Evolutionary conservation across 92 coral and sea anemone genomes (phyloP).

Genomic region (Epizoanthus fatuus): DNA sequence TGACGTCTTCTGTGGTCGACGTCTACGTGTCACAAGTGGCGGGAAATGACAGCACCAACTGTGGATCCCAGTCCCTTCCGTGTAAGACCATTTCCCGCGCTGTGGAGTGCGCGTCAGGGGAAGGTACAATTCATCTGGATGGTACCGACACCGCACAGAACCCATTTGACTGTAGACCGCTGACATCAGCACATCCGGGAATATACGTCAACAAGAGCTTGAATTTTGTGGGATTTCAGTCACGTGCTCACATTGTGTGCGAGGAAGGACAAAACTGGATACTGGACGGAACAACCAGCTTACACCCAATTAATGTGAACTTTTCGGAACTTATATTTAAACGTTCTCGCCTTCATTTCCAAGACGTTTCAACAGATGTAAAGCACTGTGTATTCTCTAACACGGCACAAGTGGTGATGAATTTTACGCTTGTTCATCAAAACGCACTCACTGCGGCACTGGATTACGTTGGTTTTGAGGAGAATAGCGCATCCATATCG

Average conservation of each 20-base stretch:
- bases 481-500: conserved; percentile 30
- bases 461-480: conserved; percentile 29
- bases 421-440: background rate
- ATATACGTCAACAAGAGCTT: conserved; percentile 43
- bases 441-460: background rate
- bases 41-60: conserved; percentile 32
- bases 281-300: conserved; percentile 23
- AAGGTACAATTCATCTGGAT: conserved; percentile 40
- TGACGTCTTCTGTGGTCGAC: background rate
- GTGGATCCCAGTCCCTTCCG: conserved; percentile 49
- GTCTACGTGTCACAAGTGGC: conserved; percentile 38
- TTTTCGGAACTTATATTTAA: conserved; percentile 44
- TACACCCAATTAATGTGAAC: background rate
- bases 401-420: conserved; percentile 7
- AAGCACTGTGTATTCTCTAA: conserved; percentile 24
- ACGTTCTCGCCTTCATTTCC: conserved; percentile 41
- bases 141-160: conserved; percentile 45
- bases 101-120: conserved; percentile 14
- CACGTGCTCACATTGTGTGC: conserved; percentile 51
- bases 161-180: conserved; percentile 45
- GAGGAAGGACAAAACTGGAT: conserved; percentile 34
- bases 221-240: conserved; percentile 31
- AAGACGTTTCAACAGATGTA: conserved; percentile 19
- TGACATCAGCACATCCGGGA: conserved; percentile 33
- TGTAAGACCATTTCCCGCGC: conserved; percentile 46